Base-by-base conservation (phyloP, 2,888 invertebrate genomes). In the Doris montereyensis region DNA sequence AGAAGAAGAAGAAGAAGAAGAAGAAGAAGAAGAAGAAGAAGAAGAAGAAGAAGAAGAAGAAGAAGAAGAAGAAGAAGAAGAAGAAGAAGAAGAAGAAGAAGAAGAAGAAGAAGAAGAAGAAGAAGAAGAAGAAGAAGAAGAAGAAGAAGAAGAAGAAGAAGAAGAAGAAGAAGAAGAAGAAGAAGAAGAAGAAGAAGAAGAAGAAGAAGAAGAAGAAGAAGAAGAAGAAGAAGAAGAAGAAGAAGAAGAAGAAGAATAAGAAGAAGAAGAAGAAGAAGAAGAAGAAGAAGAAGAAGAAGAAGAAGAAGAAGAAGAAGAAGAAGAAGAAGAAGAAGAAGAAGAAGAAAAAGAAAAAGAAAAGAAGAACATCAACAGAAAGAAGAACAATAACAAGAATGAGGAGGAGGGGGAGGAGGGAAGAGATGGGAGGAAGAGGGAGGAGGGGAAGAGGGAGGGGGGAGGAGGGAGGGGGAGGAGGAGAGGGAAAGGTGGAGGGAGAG, bases 121-220 rank as follows among this genome's bases (percentile, higher is more conserved):
- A 65, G 32, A 17, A 26, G 35, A 21, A 26, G n/a, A 26, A 10
- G 5, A n/a, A 24, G 28, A 13, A 32, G 21, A 28, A 68, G 28
- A 52, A 32, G 67, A 41, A 28, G 24, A 24, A 10, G 28, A 28
- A 57, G 24, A 10, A 32, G 58, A 17, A 32, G 21, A 57, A 32
- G 21, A 21, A 32, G 30, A 74, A 5, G 72, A 73, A 35, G 65
- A 65, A 58, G 76, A 52, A 34, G 67, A 28, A 68, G 26, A 13
- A 65, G n/a, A n/a, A 26, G 24, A 68, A n/a, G n/a, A 24, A 32
- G 32, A 34, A 34, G 62, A 75, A 5, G 34, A 10, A 34, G 34
- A 41, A 57, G 21, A 8, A 41, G 35, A 41, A 24, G 10, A 28
- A 35, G 52, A 5, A 17, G 32, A 17, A 68, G 26, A 68, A 30